Percentiles rank a stretch among this genome's conserved stretches.
These are phyloP conservation scores for Crossoptilon crossoptilon DNA, from an alignment of 2,797 vertebrate genomes.

Conservation along the genomic window DNA sequence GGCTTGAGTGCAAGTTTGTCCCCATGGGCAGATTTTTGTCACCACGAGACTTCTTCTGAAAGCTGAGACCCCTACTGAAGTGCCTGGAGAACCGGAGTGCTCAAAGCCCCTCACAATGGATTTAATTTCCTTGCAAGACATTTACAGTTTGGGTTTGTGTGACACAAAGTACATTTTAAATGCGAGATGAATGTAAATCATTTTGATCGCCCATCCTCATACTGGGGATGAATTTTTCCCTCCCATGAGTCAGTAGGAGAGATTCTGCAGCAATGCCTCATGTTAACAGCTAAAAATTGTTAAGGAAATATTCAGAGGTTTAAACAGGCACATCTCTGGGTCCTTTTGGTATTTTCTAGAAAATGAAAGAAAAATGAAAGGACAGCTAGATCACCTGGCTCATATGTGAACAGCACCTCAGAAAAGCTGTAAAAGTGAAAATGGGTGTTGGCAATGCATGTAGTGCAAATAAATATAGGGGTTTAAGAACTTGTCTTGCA, in stretches of 20 bases:
- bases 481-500: background rate
- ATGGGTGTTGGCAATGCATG: background rate
- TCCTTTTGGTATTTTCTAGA: background rate
- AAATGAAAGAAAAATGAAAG: background rate
- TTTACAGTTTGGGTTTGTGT: background rate
- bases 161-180: background rate
- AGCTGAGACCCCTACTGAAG: background rate
- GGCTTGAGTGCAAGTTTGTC: background rate
- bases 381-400: background rate
- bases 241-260: background rate
- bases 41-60: background rate
- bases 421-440: background rate
- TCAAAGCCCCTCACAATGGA: background rate
- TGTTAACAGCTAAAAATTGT: background rate
- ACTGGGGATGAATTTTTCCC: background rate
- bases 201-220: background rate
- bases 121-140: background rate
- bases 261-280: background rate
- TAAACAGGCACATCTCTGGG: background rate
- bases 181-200: background rate
- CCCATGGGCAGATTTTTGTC: background rate
- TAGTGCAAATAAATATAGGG: background rate
- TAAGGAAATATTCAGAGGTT: background rate
- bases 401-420: background rate
- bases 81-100: background rate